These are phyloP conservation scores for Hypanus sabinus DNA, from an alignment of 2,113 vertebrate species.

Conservation along the genomic window DNA sequence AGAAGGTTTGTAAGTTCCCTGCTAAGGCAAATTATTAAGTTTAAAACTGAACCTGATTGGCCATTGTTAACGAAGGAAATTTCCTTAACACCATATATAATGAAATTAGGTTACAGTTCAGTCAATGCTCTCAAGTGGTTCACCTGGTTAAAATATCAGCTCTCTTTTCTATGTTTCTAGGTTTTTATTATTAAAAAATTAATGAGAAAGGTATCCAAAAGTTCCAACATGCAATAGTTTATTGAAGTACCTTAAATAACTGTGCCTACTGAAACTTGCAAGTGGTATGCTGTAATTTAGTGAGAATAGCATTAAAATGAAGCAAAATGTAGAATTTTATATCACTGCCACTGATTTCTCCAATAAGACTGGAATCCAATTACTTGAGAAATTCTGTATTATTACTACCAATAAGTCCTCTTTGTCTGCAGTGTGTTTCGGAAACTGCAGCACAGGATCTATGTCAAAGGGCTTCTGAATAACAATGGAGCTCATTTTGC, in stretches of 20 bases:
- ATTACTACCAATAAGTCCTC: neutral
- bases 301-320: neutral
- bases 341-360: neutral
- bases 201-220: neutral
- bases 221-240: neutral
- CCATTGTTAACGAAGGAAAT: too few relatives aligned
- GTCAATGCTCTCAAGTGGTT: too few relatives aligned
- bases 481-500: neutral
- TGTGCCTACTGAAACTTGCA: neutral
- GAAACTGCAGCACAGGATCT: slow-evolving; percentile 6
- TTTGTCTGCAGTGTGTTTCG: neutral
- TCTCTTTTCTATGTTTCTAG: neutral
- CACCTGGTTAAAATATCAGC: too few relatives aligned
- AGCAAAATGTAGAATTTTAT: neutral
- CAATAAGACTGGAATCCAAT: neutral
- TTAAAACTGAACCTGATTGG: too few relatives aligned
- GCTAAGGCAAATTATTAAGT: too few relatives aligned
- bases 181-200: neutral
- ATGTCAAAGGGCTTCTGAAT: neutral
- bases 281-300: neutral
- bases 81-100: too few relatives aligned
- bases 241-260: neutral
- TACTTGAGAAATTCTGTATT: neutral
- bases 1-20: too few relatives aligned
- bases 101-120: too few relatives aligned